Base-by-base conservation (phyloP, 2,888 invertebrate species). In the Mycogona germanica region DNA sequence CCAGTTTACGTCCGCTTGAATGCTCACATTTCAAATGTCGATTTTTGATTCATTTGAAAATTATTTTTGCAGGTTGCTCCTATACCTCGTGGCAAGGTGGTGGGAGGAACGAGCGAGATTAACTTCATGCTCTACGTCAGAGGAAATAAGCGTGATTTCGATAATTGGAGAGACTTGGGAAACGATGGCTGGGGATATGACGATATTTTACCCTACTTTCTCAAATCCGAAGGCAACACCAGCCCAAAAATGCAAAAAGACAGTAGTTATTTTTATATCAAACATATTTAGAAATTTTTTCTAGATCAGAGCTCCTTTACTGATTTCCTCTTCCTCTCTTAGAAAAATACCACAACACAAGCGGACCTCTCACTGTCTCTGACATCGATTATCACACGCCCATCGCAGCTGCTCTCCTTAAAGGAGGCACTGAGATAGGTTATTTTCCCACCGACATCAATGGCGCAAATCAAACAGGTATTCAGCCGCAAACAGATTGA, bases 41-140 rank as follows among this genome's bases (percentile, higher is more conserved):
- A n/a, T n/a, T n/a, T n/a, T n/a, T n/a, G n/a, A n/a, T n/a, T n/a
- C n/a, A n/a, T n/a, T n/a, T n/a, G n/a, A n/a, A n/a, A n/a, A n/a
- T n/a, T n/a, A n/a, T n/a, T n/a, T n/a, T n/a, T n/a, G n/a, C n/a
- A n/a, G n/a, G n/a, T n/a, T n/a, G n/a, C n/a, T n/a, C n/a, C n/a
- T n/a, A n/a, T n/a, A n/a, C 52, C 52, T n/a, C 60, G 72, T 17
- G 73, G 71, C 4, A 61, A 69, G 26, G 70, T 71, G 2, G 66
- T 68, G 62, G 73, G 73, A 3, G 73, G 73, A 0, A 69, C 69
- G 26, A 72, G 72, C 12, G 68, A 70, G 2, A 64, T 72, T 7
- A 73, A 73, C 62, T 72, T 72, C 53, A 72, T 72, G 72, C 69
- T 64, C 3, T 73, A 73, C 60, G 65, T 72, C 17, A 62, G 73